Conservation (phyloP, 2,113 vertebrate genomes). For the Pionites leucogaster region DNA sequence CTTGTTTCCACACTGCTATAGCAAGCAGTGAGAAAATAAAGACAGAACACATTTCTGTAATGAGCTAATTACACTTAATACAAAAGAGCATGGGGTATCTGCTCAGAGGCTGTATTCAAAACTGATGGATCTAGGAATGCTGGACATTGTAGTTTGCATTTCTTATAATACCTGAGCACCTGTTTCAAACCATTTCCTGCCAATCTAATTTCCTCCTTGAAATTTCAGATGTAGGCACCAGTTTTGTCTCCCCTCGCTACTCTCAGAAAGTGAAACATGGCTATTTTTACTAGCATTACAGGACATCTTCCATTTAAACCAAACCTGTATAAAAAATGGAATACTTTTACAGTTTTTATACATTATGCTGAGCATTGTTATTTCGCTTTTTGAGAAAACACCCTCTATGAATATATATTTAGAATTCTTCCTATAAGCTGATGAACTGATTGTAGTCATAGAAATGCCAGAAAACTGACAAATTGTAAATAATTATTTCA, state of each 20-base stretch:
- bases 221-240: not conserved
- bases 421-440: not conserved
- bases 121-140: not conserved
- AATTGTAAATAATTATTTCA: not conserved
- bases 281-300: constrained; percentile 23
- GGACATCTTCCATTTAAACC: constrained; percentile 34
- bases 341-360: not conserved
- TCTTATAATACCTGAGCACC: not conserved
- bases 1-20: not conserved
- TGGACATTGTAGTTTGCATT: not conserved
- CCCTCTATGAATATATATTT: not conserved
- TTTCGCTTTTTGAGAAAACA: not conserved
- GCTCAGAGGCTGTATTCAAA: not conserved
- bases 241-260: not conserved
- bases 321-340: constrained; percentile 18
- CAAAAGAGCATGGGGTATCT: not conserved
- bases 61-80: not conserved
- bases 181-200: not conserved
- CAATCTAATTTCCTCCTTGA: not conserved
- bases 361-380: not conserved
- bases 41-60: not conserved
- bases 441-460: not conserved
- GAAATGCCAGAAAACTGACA: not conserved
- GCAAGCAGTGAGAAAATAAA: not conserved
- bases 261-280: not conserved